These are phyloP conservation scores for Rhorus exstirpatorius DNA, from an alignment of 2,888 invertebrate species.

Conservation along the genomic window DNA sequence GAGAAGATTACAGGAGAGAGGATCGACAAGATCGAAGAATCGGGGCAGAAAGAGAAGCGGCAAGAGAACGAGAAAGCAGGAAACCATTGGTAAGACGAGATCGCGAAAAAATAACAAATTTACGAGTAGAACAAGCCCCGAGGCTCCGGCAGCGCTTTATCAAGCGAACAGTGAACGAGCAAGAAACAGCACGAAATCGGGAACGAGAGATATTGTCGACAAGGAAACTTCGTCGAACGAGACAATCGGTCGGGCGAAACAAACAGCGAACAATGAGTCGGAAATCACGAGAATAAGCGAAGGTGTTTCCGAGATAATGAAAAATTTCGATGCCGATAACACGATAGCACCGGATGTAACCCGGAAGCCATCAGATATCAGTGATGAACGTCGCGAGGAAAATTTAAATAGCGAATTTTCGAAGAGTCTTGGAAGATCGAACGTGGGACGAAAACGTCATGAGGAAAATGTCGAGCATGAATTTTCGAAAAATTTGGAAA, in stretches of 20 bases:
- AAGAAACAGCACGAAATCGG: slow-evolving; percentile 3
- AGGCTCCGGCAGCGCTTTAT: slow-evolving; percentile 44
- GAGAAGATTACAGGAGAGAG: slow-evolving; percentile 48
- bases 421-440: slow-evolving; percentile 76
- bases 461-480: slow-evolving; percentile 79
- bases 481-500: slow-evolving; percentile 80
- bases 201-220: slow-evolving; percentile 24
- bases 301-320: slow-evolving; percentile 32
- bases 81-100: slow-evolving; percentile 27
- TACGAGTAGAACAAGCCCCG: slow-evolving; percentile 1
- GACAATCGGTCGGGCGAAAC: neutral
- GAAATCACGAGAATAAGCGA: neutral
- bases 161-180: slow-evolving; percentile 15
- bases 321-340: slow-evolving; percentile 63
- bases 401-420: slow-evolving; percentile 79
- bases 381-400: slow-evolving; percentile 58
- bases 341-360: slow-evolving; percentile 54
- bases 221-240: slow-evolving; percentile 38
- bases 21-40: slow-evolving; percentile 74
- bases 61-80: slow-evolving; percentile 64
- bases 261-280: slow-evolving; percentile 9
- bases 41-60: slow-evolving; percentile 73
- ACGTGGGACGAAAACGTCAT: slow-evolving; percentile 22
- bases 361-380: slow-evolving; percentile 47
- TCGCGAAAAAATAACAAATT: slow-evolving; percentile 58